A percentile compares a stretch with the other conserved stretches of the same genome.
These are phyloP conservation scores for Danaus plexippus DNA, from an alignment of 1,140 invertebrate species.

Conservation along the genomic window DNA sequence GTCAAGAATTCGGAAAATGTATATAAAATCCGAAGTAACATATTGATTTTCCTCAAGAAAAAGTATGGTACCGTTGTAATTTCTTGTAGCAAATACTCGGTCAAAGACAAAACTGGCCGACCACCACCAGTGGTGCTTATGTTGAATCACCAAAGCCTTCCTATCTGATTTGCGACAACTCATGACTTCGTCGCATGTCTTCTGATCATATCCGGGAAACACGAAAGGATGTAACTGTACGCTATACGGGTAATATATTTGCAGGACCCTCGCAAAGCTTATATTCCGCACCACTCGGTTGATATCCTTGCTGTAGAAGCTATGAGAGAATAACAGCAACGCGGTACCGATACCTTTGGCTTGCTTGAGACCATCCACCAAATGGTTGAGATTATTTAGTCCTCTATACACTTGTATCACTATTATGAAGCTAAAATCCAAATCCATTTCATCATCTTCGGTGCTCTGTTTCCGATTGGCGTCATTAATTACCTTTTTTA, in stretches of 20 bases:
- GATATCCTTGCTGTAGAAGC: conserved; percentile 25
- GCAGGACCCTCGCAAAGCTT: conserved; percentile 25
- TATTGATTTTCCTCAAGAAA: conserved; percentile 36
- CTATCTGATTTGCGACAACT: conserved; percentile 18
- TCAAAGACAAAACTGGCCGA: conserved; percentile 32
- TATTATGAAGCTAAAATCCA: conserved; percentile 14
- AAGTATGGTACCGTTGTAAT: conserved; percentile 25
- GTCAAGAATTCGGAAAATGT: conserved; percentile 23
- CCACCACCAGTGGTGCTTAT: conserved; percentile 45
- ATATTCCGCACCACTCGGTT: conserved; percentile 24
- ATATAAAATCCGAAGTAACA: conserved; percentile 30
- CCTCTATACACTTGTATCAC: conserved; percentile 31
- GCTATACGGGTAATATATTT: conserved; percentile 37
- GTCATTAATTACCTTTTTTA: conserved; percentile 8
- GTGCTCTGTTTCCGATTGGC: conserved; percentile 17
- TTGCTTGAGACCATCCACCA: conserved; percentile 23
- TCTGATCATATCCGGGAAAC: conserved; percentile 28
- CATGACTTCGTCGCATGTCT: conserved; percentile 18
- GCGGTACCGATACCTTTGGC: conserved; percentile 23
- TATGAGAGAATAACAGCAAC: conserved; percentile 34
- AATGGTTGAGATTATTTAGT: conserved; percentile 20
- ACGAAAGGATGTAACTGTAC: conserved; percentile 28
- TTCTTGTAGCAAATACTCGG: conserved; percentile 16
- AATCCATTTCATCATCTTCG: conserved; percentile 13
- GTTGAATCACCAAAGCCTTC: conserved; percentile 24